Evolutionary conservation across 2,888 invertebrate species (phyloP).

Genomic region (Chesias legatella): DNA sequence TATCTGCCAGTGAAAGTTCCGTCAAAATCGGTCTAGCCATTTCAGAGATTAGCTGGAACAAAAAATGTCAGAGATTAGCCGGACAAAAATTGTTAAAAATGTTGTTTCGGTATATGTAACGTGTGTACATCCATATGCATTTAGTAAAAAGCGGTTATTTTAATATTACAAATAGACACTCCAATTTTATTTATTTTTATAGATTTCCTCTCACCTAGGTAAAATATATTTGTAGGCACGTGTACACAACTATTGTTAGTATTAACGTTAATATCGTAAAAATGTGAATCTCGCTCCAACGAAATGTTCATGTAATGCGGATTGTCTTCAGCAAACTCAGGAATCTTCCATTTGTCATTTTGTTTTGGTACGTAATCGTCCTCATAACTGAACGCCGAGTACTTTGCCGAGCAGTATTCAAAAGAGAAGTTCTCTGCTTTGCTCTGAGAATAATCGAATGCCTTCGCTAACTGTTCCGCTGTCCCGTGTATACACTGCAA

Average conservation of each 20-base stretch:
- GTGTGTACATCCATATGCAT: too few species aligned
- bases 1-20: too few species aligned
- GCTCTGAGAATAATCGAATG: constrained; percentile 67
- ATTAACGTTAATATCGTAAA: constrained; percentile 91
- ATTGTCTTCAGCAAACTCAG: constrained; percentile 55
- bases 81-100: too few species aligned
- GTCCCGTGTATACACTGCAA: constrained; percentile 87
- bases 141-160: too few species aligned
- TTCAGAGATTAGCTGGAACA: too few species aligned
- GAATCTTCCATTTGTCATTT: constrained; percentile 30
- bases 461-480: constrained; percentile 85
- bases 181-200: background rate
- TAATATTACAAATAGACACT: background rate
- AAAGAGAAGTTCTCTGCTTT: constrained; percentile 67
- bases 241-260: constrained; percentile 92
- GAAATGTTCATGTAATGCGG: constrained; percentile 76
- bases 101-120: too few species aligned
- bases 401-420: constrained; percentile 91
- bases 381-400: constrained; percentile 76
- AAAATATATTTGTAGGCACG: constrained; percentile 96
- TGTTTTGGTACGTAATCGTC: background rate
- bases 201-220: constrained; percentile 78
- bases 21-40: too few species aligned
- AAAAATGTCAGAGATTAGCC: too few species aligned
- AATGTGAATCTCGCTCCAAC: constrained; percentile 88